Evolutionary conservation across 2,797 vertebrate genomes (phyloP), one percentile per base, ranked within the genome.

Genomic region (Coccyzus lansbergi): DNA sequence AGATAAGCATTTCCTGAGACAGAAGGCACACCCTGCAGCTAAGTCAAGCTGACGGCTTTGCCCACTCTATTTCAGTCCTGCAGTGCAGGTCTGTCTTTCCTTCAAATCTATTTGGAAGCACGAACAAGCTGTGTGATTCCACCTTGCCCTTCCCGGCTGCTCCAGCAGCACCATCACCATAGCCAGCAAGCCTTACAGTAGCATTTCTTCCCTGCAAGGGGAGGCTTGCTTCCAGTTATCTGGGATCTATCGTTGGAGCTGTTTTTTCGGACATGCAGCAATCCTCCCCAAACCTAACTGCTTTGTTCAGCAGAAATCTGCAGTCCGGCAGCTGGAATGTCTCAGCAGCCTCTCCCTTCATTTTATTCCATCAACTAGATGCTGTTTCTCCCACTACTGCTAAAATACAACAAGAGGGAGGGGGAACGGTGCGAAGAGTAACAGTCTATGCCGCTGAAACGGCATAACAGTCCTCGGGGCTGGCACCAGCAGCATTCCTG

Each of bases 371-470:
- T 76, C 42, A 24, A 29, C 70, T 38, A 20, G 5, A 67, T 53
- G 26, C 65, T 55, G 28, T 42, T 62, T 68, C 86, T 74, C 83
- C 49, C 0, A 0, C 38, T 67, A 36, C 58, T 89, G 69, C 44
- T 58, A 31, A 48, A 46, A 63, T 22, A 46, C 46, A 33, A 18
- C 19, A 7, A 22, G 31, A 25, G 49, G 38, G 49, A 56, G 22
- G 52, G 67, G 75, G 70, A 63, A 52, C 0, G 0, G 55, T 12
- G 28, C 72, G 36, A 75, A 44, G 49, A 83, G 55, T 25, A 64
- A 53, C 74, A n/a, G 75, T 18, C 65, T 46, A 8, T 38, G 74
- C 58, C 83, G 83, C 94, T 95, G 87, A 81, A 95, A 70, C 10
- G 72, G 89, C 92, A 46, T 19, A 74, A 75, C 59, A 82, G 3